Base-by-base conservation (phyloP, 2,888 invertebrate genomes). In the Phasia obesa region DNA sequence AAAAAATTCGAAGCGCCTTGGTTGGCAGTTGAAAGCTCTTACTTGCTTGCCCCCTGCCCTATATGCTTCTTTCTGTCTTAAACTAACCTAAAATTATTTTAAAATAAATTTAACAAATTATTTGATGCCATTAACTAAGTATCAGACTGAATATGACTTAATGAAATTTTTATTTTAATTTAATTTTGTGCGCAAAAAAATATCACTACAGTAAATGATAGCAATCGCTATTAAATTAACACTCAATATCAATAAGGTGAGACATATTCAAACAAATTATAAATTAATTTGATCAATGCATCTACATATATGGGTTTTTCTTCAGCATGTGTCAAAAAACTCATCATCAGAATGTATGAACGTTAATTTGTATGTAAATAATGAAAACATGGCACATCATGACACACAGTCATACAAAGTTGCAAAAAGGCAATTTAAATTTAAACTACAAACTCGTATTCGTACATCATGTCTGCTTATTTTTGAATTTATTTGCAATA, bases 71-170 rank as follows among this genome's bases (percentile, higher is more conserved):
- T n/a, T n/a, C n/a, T n/a, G n/a, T n/a, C n/a, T n/a, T n/a, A n/a
- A n/a, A n/a, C n/a, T n/a, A n/a, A n/a, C 9, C 35, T 35, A 11
- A 35, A 35, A 6, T 35, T 35, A 11, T 35, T 35, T 35, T 11
- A 35, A 35, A 11, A 35, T 35, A 35, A 2, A 35, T 11, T 27
- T 59, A 25, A 59, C 67, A 76, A 76, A 59, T 67, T 76, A n/a
- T 27, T 60, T 75, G 67, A 76, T 51, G 21, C 25, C 67, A 76
- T 76, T 51, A 73, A 47, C 13, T 13, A 25, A 15, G 23, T 23
- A 31, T 17, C 47, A 31, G 31, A 27, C 27, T n/a, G 15, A 69
- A 69, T n/a, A 44, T 15, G 57, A 69, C 44, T 27, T 57, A 21
- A 44, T 44, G 13, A 42, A 25, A 25, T 9, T 42, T 47, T 55